phyloP scores from a whole-genome alignment of 2,113 vertebrate genomes.

The Sorex fumeus region DNA sequence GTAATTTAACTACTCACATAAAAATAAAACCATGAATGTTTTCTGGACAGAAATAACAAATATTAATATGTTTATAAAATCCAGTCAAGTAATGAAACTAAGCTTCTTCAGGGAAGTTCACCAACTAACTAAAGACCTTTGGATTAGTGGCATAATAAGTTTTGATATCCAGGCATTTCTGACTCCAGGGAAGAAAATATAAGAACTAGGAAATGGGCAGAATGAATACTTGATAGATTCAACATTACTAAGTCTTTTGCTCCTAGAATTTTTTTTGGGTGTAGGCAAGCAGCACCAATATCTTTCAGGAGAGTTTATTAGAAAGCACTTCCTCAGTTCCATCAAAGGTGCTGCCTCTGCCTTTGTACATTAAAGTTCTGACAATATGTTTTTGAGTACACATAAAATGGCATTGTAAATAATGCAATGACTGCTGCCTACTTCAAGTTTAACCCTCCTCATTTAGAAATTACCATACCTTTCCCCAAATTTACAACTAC shows the following conservation, averaged over 20 bases:
- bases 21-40: slow-evolving; percentile 34
- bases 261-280: neutral
- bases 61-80: neutral
- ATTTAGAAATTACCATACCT: neutral
- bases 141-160: neutral
- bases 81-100: slow-evolving; percentile 5
- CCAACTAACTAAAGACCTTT: neutral
- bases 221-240: neutral
- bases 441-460: neutral
- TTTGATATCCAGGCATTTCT: slow-evolving; percentile 42
- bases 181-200: neutral
- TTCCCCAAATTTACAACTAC: neutral
- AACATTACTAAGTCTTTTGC: neutral
- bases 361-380: neutral
- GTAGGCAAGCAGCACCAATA: neutral
- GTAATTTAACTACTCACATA: neutral
- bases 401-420: neutral
- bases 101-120: neutral
- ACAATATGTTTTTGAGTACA: neutral
- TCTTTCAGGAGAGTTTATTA: neutral
- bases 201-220: neutral
- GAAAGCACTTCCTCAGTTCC: neutral
- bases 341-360: neutral
- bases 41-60: slow-evolving; percentile 24
- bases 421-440: neutral